Percentiles rank a stretch among this genome's conserved stretches.
Conservation (phyloP, 2,888 invertebrate genomes). For the Pyrochroa serraticornis region DNA sequence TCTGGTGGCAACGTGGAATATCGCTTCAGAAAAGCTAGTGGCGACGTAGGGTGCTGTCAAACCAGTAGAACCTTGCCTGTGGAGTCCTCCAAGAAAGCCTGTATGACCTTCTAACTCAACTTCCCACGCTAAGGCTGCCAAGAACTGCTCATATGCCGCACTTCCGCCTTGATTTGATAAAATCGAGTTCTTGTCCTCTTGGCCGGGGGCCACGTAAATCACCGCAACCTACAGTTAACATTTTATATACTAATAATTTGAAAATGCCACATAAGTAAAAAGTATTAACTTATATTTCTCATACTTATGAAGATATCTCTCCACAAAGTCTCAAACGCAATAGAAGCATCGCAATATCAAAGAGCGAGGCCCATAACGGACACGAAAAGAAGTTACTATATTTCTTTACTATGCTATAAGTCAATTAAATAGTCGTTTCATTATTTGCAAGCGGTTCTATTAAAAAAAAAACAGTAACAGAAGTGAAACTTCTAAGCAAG, state of each 20-base stretch:
- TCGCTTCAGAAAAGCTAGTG: slow-evolving; percentile 89
- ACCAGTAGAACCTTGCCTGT: slow-evolving; percentile 89
- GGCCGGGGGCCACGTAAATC: slow-evolving; percentile 96
- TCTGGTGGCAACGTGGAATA: slow-evolving; percentile 97
- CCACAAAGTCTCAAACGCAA: not conserved
- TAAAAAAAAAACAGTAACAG: too few relatives aligned
- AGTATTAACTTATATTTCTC: too few relatives aligned
- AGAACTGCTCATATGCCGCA: slow-evolving; percentile 84
- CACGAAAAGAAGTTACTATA: too few relatives aligned
- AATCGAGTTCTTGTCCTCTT: slow-evolving; percentile 95
- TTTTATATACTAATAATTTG: not conserved
- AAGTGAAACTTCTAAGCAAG: too few relatives aligned
- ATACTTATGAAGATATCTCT: too few relatives aligned
- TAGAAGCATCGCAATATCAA: not conserved
- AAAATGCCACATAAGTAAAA: too few relatives aligned
- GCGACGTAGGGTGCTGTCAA: slow-evolving; percentile 94
- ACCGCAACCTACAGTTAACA: slow-evolving; percentile 74
- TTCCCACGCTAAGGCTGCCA: slow-evolving; percentile 77
- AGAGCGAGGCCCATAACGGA: too few relatives aligned
- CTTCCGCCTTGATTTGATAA: slow-evolving; percentile 90
- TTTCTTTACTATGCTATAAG: too few relatives aligned
- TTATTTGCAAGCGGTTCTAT: too few relatives aligned
- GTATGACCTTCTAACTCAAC: slow-evolving; percentile 93
- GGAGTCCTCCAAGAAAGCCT: slow-evolving; percentile 93
- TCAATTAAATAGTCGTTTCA: too few relatives aligned